Evolutionary conservation across 2,113 vertebrate genomes (phyloP), one percentile per base, ranked within the genome.

Genomic region (Oreochromis niloticus): DNA sequence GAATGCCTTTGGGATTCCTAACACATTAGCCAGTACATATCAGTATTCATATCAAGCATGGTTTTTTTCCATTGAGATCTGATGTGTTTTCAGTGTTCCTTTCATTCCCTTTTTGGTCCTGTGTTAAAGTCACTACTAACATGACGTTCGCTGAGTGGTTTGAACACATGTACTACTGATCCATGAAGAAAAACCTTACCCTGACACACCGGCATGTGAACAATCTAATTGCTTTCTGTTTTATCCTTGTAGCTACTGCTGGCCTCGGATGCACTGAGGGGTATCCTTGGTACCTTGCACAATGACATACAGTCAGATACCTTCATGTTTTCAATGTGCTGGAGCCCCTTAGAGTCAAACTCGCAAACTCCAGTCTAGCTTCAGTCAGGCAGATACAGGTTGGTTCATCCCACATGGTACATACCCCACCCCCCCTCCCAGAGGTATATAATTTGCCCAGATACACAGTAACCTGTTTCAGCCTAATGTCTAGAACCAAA

Each of bases 31-130:
- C 27, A 27, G 27, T 27, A 27, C 27, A 27, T 27, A 27, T 27
- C 27, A 27, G 27, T 27, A 27, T 27, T 27, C 27, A 27, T 27
- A 27, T 27, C 27, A 27, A 27, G 27, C 27, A 27, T 27, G 27
- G 27, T 27, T 27, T 27, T 27, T 27, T 27, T 27, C 27, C 32
- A 2, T 2, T 9, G 57, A 61, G 57, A 61, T 61, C 57, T 61
- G 14, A 61, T 61, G 27, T 61, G 57, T 61, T 59, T 59, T 59
- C 27, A 59, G 24, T 57, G 0, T 3, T 30, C 24, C 13, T 9
- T 59, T 59, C 4, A 0, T 30, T 59, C 3, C 0, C 3, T 59
- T 59, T 59, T 17, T 32, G 32, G 57, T 7, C 27, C 56, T 17
- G 57, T 32, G 27, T 61, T 61, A 59, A 59, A 59, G 27, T 17